Base-by-base conservation (phyloP, 1,140 invertebrate species). In the Pseudachorutes palmiensis region DNA sequence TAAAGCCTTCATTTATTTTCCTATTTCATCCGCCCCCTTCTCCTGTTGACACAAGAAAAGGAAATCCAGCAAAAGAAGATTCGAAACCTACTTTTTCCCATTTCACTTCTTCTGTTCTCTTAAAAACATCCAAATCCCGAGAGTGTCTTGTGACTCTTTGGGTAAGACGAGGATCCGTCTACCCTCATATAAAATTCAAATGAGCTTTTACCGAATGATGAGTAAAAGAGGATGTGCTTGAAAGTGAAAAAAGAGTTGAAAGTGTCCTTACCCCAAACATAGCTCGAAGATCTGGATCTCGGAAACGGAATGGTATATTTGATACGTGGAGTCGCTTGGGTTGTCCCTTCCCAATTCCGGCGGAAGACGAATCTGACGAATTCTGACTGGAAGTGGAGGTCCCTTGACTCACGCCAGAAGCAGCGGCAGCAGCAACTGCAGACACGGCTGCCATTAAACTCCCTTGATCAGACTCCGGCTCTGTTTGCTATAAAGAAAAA, bases 251-350 rank as follows among this genome's bases (percentile, higher is more conserved):
- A 19, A 45, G 36, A 45, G 9, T 45, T 45, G 36, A 19, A 12
- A 19, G 51, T 14, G 32, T 14, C 89, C 90, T 87, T 83, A 98
- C 95, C 82, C 94, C 94, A 83, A 98, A 96, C 88, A 98, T 93
- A 74, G 92, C 88, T 79, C 94, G 87, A 66, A 99, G 84, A 82
- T 98, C 96, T 62, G 94, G 93, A 83, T 98, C 95, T 81, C 95
- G 86, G 82, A 97, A 98, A 77, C 94, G 84, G 83, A 99, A 98
- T 72, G 96, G 96, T 85, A 98, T 99, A 83, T 98, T 98, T 77
- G 94, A 98, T 75, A 98, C 94, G 77, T 94, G 92, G 69, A 92
- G 84, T 75, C 89, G 84, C 79, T 93, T 94, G 48, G 89, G 89
- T 78, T 89, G 89, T 73, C 81, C 83, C 76, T 85, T 85, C 72